These are phyloP conservation scores for Diadophis punctatus DNA, from an alignment of 2,113 vertebrate genomes.

Conservation along the genomic window DNA sequence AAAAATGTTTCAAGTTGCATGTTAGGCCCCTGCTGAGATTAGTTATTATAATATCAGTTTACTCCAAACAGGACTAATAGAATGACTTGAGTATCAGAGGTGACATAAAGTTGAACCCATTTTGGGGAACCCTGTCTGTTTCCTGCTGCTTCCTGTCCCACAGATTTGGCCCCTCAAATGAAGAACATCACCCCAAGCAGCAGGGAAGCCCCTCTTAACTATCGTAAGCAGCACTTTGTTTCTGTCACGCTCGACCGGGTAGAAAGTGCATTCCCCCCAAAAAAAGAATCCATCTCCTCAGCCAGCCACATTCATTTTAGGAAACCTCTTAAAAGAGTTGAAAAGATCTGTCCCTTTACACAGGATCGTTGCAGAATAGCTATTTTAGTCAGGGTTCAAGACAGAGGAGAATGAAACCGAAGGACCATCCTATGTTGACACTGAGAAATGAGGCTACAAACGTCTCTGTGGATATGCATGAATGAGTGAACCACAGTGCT, in stretches of 20 bases:
- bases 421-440: not conserved
- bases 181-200: slow-evolving; percentile 71
- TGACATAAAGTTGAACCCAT: slow-evolving; percentile 74
- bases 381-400: slow-evolving; percentile 7
- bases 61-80: slow-evolving; percentile 64
- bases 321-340: slow-evolving; percentile 66
- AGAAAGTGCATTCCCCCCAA: slow-evolving; percentile 66
- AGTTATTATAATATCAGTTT: slow-evolving; percentile 90
- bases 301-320: slow-evolving; percentile 76
- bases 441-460: not conserved
- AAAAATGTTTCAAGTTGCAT: slow-evolving; percentile 73
- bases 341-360: slow-evolving; percentile 78
- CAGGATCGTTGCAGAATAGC: slow-evolving; percentile 58
- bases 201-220: slow-evolving; percentile 81
- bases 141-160: slow-evolving; percentile 76
- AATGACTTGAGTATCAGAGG: slow-evolving; percentile 70
- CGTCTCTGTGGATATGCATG: not conserved
- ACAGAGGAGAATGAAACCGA: not conserved
- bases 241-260: slow-evolving; percentile 79
- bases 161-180: slow-evolving; percentile 71
- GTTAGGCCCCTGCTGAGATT: slow-evolving; percentile 72
- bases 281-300: slow-evolving; percentile 75
- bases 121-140: slow-evolving; percentile 75
- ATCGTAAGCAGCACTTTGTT: slow-evolving; percentile 76
- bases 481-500: not conserved